phyloP scores from a whole-genome alignment of 2,888 invertebrate genomes.

The Catocala nupta region DNA sequence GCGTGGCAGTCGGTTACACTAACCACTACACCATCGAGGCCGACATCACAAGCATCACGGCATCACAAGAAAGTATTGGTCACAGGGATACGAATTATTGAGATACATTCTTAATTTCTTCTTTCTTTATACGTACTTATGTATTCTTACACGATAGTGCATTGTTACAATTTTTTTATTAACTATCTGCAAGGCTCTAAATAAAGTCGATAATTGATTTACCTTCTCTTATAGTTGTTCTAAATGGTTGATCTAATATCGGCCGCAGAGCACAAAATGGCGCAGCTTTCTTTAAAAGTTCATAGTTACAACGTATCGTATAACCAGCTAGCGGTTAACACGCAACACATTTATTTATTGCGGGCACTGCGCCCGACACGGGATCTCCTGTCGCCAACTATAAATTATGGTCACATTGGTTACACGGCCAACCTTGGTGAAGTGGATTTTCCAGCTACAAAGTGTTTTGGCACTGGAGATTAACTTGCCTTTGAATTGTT shows the following conservation, averaged over 20 bases:
- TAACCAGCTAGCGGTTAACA: conserved; percentile 64
- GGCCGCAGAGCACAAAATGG: conserved; percentile 29
- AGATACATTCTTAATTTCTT: too few species aligned
- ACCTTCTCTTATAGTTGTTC: too few species aligned
- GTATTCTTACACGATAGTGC: too few species aligned
- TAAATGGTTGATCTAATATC: not conserved
- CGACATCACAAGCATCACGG: too few species aligned
- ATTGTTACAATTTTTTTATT: too few species aligned
- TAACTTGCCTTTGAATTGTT: conserved; percentile 27
- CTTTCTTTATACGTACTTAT: too few species aligned
- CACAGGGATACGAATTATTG: too few species aligned
- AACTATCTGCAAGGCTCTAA: too few species aligned
- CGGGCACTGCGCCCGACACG: conserved; percentile 66
- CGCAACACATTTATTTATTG: conserved; percentile 74
- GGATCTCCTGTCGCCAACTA: conserved; percentile 70
- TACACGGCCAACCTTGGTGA: conserved; percentile 57
- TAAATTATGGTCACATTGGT: conserved; percentile 72
- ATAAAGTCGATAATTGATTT: too few species aligned
- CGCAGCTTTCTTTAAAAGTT: conserved; percentile 59
- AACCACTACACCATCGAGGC: too few species aligned
- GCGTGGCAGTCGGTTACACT: too few species aligned
- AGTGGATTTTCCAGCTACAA: conserved; percentile 53
- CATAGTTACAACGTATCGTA: conserved; percentile 71
- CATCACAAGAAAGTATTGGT: too few species aligned
- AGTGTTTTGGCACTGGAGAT: conserved; percentile 42